Evolutionary conservation across 2,797 vertebrate species (phyloP), one percentile per base, ranked within the genome.

Genomic region (Sebastes diploproa): DNA sequence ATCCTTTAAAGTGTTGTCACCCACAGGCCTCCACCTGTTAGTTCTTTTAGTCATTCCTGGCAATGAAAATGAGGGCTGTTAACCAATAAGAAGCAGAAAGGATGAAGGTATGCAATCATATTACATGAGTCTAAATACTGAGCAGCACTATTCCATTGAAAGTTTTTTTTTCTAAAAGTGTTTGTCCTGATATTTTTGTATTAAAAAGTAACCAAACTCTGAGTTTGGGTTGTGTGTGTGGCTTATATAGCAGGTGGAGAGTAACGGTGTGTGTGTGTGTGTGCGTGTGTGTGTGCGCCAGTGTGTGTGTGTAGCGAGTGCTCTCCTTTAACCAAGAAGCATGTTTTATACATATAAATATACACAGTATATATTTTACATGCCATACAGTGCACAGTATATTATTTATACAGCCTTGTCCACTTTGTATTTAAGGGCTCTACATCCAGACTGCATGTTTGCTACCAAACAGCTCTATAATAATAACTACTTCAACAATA

Each of bases 401-500:
- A 95, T 96, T 97, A 96, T 97, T 97, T 97, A 96, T 96, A 95
- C 96, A 95, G 96, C 95, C 94, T 96, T 94, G 92, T 94, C 96
- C 96, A 96, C 96, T 95, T 96, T 95, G 92, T 96, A 96, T 96
- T 95, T 96, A 96, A 96, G 96, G 96, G 95, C 94, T 95, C 92
- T 91, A 91, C 95, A 96, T 97, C 94, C 96, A 95, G 95, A 93
- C 92, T 97, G 96, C 97, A 96, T 97, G 96, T 97, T 97, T 96
- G 96, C 95, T 96, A 95, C 92, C 95, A 92, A 92, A 93, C 92
- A 50, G 91, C 91, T 95, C 96, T 94, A 92, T 91, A 86, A 85
- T 94, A 86, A 87, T 93, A 94, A 95, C 94, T 94, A 95, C 95
- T 96, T 95, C 91, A 95, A 96, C 94, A 96, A 96, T 97, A 97